Evolutionary conservation across 2,113 vertebrate species (phyloP).

Genomic region (Anguilla rostrata): DNA sequence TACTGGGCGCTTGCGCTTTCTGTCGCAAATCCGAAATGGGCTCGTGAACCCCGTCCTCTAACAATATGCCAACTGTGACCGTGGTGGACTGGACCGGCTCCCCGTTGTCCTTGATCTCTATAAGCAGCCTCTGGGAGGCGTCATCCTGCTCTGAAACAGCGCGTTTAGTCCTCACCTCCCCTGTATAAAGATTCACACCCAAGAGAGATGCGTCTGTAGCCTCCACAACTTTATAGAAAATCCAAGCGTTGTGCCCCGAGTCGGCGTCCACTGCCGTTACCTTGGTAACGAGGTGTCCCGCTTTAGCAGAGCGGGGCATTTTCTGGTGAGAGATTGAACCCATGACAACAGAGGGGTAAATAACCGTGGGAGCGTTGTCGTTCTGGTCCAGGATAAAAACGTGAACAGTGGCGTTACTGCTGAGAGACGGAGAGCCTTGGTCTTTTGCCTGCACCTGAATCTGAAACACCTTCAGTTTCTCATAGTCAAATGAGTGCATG

Average conservation of each 20-base stretch:
- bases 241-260: slow-evolving; percentile 78
- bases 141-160: slow-evolving; percentile 68
- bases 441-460: slow-evolving; percentile 75
- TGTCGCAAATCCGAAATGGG: slow-evolving; percentile 36
- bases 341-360: slow-evolving; percentile 63
- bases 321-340: slow-evolving; percentile 67
- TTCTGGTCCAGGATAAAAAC: slow-evolving; percentile 77
- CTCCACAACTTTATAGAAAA: slow-evolving; percentile 73
- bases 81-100: slow-evolving; percentile 75
- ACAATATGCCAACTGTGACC: slow-evolving; percentile 53
- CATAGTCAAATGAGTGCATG: slow-evolving; percentile 69
- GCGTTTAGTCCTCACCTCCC: slow-evolving; percentile 76
- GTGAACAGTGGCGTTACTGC: slow-evolving; percentile 66
- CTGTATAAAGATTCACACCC: slow-evolving; percentile 68
- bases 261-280: slow-evolving; percentile 77
- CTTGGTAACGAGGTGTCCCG: slow-evolving; percentile 75
- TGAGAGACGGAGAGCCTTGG: slow-evolving; percentile 66
- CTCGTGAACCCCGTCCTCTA: slow-evolving; percentile 46
- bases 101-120: slow-evolving; percentile 77
- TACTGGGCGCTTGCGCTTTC: slow-evolving; percentile 22
- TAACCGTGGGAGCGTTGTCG: slow-evolving; percentile 72
- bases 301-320: slow-evolving; percentile 67
- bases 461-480: slow-evolving; percentile 71
- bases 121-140: slow-evolving; percentile 68
- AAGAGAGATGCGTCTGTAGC: slow-evolving; percentile 75